Base-by-base conservation (phyloP, 2,113 vertebrate genomes). In the Pogona vitticeps region DNA sequence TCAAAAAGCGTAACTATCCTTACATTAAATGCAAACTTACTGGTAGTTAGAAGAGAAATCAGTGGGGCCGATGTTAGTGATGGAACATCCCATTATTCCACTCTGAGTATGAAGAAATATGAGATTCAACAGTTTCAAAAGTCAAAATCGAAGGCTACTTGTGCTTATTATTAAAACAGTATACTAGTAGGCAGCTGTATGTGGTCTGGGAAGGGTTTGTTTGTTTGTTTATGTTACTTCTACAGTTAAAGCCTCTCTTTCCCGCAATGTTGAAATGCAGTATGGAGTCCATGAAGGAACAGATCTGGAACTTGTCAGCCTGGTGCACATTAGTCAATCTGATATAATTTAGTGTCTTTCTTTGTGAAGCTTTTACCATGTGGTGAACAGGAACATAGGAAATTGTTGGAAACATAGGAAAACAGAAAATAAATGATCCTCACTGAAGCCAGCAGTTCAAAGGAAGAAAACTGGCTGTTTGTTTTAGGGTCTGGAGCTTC, bases 361-460 rank as follows among this genome's bases (percentile, higher is more conserved):
- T 3, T 40, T 14, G 3, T 76, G 15, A 86, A 0, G 0, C 18
- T 59, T 76, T 88, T 82, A 71, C 42, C 70, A 5, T 76, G 52
- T 38, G 52, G 17, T 52, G 8, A 76, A 15, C 23, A 59, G 70
- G 20, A 90, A 84, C 56, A 28, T 21, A 72, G 20, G 36, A 86
- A 26, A 63, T 4, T 1, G 59, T 2, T 31, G 78, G n/a, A n/a
- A n/a, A n/a, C n/a, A n/a, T n/a, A n/a, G 12, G 38, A 28, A 79
- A 78, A 81, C 13, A 68, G 86, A 68, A 92, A 79, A 33, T 0
- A 67, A 20, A 18, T 88, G 38, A 63, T 71, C 12, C 80, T 71
- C 73, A 6, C 1, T 8, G 1, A 14, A 42, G 59, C 7, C n/a
- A 28, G 42, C 40, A 36, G 26, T 23, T 65, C 10, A 40, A 33